These are phyloP conservation scores for Labrus mixtus DNA, from an alignment of 2,113 vertebrate species.

Conservation along the genomic window DNA sequence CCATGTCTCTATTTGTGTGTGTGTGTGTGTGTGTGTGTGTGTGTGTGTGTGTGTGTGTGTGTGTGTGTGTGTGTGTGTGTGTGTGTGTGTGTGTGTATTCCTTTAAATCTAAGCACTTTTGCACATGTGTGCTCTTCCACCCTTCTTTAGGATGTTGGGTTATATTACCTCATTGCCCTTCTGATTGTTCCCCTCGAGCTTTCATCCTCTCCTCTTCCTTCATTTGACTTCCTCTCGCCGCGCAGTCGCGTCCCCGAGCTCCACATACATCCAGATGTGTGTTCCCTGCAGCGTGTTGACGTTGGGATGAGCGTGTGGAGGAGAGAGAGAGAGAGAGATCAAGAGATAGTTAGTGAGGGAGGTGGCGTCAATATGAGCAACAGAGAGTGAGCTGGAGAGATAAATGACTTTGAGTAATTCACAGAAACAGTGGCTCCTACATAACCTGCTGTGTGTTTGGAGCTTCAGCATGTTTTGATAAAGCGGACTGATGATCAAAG, in stretches of 20 bases:
- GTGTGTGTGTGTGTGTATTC: neutral
- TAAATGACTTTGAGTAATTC: conserved; percentile 23
- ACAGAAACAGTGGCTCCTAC: conserved; percentile 10
- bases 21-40: no score
- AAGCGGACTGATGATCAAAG: neutral
- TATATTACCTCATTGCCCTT: conserved; percentile 61
- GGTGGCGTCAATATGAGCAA: neutral
- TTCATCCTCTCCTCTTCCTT: conserved; percentile 39
- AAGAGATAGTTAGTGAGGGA: neutral
- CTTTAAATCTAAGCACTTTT: conserved; percentile 33
- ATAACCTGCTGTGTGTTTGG: conserved; percentile 9
- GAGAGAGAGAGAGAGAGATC: conserved; percentile 6
- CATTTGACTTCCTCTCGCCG: conserved; percentile 23
- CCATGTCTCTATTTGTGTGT: neutral
- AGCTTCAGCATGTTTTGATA: neutral
- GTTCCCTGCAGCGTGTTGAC: conserved; percentile 51
- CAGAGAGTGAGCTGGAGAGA: conserved; percentile 7
- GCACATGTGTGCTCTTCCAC: conserved; percentile 16
- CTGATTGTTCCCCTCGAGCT: conserved; percentile 61
- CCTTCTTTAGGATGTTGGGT: conserved; percentile 49
- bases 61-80: neutral
- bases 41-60: no score
- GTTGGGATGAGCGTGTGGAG: conserved; percentile 7
- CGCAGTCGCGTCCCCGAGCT: conserved; percentile 4
- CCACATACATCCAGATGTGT: conserved; percentile 43